These are phyloP conservation scores for Corythoichthys haematopterus DNA, from an alignment of 2,113 vertebrate genomes.

Conservation along the genomic window DNA sequence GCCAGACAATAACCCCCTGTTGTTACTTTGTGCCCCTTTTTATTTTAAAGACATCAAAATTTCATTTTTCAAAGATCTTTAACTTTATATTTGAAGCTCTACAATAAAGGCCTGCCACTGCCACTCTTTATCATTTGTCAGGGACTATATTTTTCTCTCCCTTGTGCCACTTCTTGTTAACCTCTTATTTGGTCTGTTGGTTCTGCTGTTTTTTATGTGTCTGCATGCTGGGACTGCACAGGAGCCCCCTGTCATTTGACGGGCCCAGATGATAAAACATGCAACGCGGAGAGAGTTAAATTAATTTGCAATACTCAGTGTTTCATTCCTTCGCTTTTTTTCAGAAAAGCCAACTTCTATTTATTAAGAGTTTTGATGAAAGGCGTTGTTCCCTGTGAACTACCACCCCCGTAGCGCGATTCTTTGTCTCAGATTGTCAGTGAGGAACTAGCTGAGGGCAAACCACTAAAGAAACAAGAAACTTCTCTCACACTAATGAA, in stretches of 20 bases:
- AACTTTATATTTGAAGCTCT: conserved; percentile 97
- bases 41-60: conserved; percentile 99
- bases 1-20: conserved; percentile 98
- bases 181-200: conserved; percentile 90
- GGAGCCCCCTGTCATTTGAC: conserved; percentile 85
- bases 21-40: conserved; percentile 96
- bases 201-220: conserved; percentile 80
- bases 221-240: conserved; percentile 84
- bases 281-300: conserved; percentile 77
- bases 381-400: conserved; percentile 61
- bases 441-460: conserved; percentile 38
- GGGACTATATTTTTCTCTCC: conserved; percentile 84
- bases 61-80: conserved; percentile 97
- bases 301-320: conserved; percentile 65
- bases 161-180: conserved; percentile 96
- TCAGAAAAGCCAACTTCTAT: conserved; percentile 55
- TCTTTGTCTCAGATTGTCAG: conserved; percentile 57
- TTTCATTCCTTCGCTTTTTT: conserved; percentile 21
- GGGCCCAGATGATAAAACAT: conserved; percentile 77
- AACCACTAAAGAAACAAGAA: conserved; percentile 36
- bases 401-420: conserved; percentile 42
- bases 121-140: conserved; percentile 93
- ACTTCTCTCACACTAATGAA: conserved; percentile 28
- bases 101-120: conserved; percentile 95
- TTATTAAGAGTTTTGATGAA: conserved; percentile 63